Evolutionary conservation across 2,888 invertebrate species (phyloP), one percentile per base, ranked within the genome.

Genomic region (Clanis bilineata): DNA sequence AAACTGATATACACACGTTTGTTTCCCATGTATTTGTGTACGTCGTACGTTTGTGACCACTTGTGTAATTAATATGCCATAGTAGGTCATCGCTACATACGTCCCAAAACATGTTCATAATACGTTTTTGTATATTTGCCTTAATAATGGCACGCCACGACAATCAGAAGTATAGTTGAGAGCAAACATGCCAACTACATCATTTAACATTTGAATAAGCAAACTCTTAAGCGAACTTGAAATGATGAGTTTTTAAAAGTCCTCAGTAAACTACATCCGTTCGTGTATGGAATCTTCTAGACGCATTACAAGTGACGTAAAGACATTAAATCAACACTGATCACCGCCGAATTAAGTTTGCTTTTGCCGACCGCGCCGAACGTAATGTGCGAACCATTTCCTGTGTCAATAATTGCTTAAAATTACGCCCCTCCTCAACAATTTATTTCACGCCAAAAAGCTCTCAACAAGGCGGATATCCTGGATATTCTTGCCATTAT

Each of bases 91-190:
- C 38, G 4, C 6, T 25, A 36, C 21, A 22, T 18, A 6, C 25
- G 21, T 32, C 41, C 15, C 28, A n/a, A 41, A 43, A 32, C 28
- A 44, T 32, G 45, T 57, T 22, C 21, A 15, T 45, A 23, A 47
- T 47, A 12, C 28, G 22, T 21, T 38, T 39, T 58, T 57, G 57
- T 23, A 22, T 36, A 23, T 28, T 51, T 58, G 39, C 25, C 36
- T 39, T 10, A 41, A 47, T 39, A 39, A 51, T 47, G 39, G 23
- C 23, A 5, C 7, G 21, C 21, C 39, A 21, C 18, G 5, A 39
- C 47, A 58, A 58, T 58, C 38, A 51, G 23, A 57, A 58, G 38
- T 45, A 51, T 23, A 51, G 39, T 51, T 58, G 36, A 39, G 47
- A 9, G 47, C 58, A 58, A 51, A 58, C 51, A 58, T 5, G 38